phyloP scores from a whole-genome alignment of 2,888 invertebrate genomes.

The Rotaria sp. region DNA sequence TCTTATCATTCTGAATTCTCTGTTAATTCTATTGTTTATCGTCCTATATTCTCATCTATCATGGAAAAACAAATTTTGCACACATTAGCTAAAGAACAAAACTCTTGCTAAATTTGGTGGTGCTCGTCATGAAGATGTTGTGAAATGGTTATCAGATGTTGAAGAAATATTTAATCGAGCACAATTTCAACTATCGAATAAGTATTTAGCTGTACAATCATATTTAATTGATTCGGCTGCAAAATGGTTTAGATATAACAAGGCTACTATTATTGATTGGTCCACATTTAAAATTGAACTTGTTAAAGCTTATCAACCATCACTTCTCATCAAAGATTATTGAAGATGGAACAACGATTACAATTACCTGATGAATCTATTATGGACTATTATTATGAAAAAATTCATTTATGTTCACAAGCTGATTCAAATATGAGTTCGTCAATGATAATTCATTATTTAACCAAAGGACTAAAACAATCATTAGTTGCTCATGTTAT shows the following conservation, averaged over 20 bases:
- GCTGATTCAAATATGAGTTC: neutral
- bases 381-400: neutral
- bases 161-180: too few relatives aligned
- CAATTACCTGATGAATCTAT: neutral
- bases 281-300: neutral
- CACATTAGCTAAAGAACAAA: too few relatives aligned
- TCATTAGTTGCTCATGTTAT: neutral
- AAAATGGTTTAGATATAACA: neutral
- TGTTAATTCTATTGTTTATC: too few relatives aligned
- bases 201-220: neutral
- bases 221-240: neutral
- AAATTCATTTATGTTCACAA: neutral
- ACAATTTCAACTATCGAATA: too few relatives aligned
- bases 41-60: too few relatives aligned
- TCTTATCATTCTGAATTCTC: too few relatives aligned
- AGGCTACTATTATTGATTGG: neutral
- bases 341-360: neutral
- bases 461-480: neutral
- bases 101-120: too few relatives aligned
- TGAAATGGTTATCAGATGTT: too few relatives aligned
- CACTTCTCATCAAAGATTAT: neutral
- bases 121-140: too few relatives aligned
- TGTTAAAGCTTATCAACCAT: neutral
- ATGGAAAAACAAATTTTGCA: too few relatives aligned
- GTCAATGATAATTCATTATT: neutral